Base-by-base conservation (phyloP, 2,888 invertebrate genomes). In the Eupsilia transversa region DNA sequence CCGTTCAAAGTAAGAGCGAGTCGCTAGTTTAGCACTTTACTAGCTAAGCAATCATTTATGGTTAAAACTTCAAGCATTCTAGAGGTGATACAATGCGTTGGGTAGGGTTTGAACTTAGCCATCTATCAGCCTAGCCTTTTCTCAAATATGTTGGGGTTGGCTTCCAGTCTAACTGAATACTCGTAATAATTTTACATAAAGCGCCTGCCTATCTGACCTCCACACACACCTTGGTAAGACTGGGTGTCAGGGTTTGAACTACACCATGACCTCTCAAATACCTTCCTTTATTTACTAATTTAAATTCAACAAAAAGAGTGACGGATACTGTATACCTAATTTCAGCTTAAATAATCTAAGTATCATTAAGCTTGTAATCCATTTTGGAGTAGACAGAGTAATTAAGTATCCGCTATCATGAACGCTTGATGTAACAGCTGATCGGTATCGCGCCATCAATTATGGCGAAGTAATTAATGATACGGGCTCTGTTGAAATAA, bases 391-490 rank as follows among this genome's bases (percentile, higher is more conserved):
- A 74, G 59, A 49, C 67, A 64, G 59, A 81, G 52, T 69, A 82
- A 82, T 82, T 64, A 69, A 74, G 68, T 61, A 59, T 52, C 66
- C 66, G 56, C 27, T 77, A 77, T 69, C 71, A 59, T 52, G 54
- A 74, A 70, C 43, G 69, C 69, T 72, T 82, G 35, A 84, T 61
- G 71, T 75, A 85, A 69, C 85, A 76, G 71, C 71, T 85, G 85
- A 82, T 82, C 17, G 57, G 57, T 63, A 63, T 77, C 61, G 27
- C 27, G 2, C 77, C 82, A 85, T 87, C 76, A 87, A 87, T 87
- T 81, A 77, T 74, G 78, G 72, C 14, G 35, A 64, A 77, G 77
- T 79, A 83, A 86, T 86, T 86, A 81, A 86, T 86, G 84, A 86
- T 87, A 79, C 74, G 84, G 87, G 84, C 46, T 73, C 67, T 70